Percentiles rank a stretch among this genome's conserved stretches.
Conservation (phyloP, 2,797 vertebrate genomes). For the Discoglossus pictus region DNA sequence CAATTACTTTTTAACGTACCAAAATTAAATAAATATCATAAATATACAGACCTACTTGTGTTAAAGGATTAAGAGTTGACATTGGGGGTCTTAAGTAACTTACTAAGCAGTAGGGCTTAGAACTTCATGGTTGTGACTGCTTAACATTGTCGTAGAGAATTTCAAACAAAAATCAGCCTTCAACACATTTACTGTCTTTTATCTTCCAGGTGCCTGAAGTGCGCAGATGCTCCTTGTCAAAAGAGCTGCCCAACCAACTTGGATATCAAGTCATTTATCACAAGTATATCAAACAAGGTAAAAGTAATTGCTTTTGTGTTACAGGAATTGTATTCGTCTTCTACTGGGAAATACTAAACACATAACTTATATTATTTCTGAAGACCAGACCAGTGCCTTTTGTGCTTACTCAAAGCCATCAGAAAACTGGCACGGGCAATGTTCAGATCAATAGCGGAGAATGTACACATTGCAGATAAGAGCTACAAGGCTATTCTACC, state of each 20-base stretch:
- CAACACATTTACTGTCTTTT: constrained; percentile 19
- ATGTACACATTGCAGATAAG: not conserved
- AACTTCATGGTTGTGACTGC: too few species aligned
- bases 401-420: too few species aligned
- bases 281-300: constrained; percentile 93
- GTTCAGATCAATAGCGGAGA: not conserved
- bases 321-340: not conserved
- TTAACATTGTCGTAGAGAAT: too few species aligned
- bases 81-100: too few species aligned
- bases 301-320: constrained; percentile 8
- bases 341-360: constrained; percentile 10
- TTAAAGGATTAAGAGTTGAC: too few species aligned
- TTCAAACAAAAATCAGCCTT: too few species aligned
- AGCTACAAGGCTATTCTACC: not conserved
- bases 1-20: too few species aligned
- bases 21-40: too few species aligned
- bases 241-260: constrained; percentile 95
- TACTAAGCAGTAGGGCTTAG: too few species aligned
- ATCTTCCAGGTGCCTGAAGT: constrained; percentile 86
- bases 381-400: too few species aligned
- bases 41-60: too few species aligned
- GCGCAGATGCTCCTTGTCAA: constrained; percentile 93
- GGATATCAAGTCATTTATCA: constrained; percentile 93
- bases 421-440: too few species aligned
- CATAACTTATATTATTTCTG: not conserved